Conservation (phyloP, 2,797 vertebrate species). For the Spea hammondii region DNA sequence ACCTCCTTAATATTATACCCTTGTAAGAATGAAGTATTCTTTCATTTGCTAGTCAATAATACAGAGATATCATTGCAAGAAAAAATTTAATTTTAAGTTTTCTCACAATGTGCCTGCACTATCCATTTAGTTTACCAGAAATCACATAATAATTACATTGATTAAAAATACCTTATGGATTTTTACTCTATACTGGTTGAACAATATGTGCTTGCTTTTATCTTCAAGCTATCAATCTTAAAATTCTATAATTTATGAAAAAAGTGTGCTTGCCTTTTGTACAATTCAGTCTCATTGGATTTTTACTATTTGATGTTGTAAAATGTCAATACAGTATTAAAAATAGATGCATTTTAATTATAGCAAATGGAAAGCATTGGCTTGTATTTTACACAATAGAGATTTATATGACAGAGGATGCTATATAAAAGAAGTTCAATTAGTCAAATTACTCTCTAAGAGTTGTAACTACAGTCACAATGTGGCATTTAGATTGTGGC, state of each 20-base stretch:
- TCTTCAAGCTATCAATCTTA: neutral
- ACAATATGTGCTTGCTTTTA: neutral
- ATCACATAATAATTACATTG: neutral
- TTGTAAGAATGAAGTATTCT: neutral
- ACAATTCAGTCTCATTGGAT: neutral
- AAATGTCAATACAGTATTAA: neutral
- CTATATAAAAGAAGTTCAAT: neutral
- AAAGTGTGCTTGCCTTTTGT: neutral
- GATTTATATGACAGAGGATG: neutral
- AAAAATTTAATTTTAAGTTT: neutral
- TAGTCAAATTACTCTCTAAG: neutral
- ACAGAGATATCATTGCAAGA: neutral
- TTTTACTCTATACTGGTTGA: neutral
- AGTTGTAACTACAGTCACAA: neutral
- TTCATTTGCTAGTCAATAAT: neutral
- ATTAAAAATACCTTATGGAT: neutral
- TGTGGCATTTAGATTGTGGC: neutral
- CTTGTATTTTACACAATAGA: conserved; percentile 1
- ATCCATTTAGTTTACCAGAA: neutral
- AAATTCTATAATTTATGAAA: neutral
- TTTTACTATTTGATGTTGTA: neutral
- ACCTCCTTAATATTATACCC: no score
- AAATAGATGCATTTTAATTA: conserved; percentile 1
- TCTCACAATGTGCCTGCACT: neutral
- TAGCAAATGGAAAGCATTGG: neutral